Evolutionary conservation across 2,113 vertebrate genomes (phyloP).

Genomic region (Nematolebias whitei): DNA sequence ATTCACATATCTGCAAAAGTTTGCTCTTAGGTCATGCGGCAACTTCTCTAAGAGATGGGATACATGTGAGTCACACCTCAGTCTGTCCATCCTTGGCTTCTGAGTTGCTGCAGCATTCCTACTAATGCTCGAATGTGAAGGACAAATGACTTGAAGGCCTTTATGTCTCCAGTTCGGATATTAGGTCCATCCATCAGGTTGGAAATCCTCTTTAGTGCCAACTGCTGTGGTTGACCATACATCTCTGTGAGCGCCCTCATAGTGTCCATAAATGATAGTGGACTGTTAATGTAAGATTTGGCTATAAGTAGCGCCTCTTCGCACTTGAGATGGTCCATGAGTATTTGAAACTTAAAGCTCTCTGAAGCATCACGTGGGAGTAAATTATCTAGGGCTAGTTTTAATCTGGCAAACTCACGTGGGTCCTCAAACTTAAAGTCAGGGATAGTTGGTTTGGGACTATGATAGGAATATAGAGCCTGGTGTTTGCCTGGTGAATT

Average conservation of each 20-base stretch:
- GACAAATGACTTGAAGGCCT: not conserved
- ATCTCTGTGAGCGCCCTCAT: conserved; percentile 2
- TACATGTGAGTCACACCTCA: not conserved
- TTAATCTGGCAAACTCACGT: not conserved
- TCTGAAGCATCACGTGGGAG: no score
- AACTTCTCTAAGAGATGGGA: not conserved
- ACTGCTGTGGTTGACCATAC: conserved; percentile 1
- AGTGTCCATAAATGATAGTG: not conserved
- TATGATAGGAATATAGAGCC: not conserved
- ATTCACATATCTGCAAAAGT: not conserved
- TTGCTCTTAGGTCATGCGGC: no score
- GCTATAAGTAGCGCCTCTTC: not conserved
- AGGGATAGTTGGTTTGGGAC: not conserved
- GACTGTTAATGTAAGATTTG: no score
- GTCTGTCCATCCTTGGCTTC: no score
- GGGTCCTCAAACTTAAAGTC: not conserved
- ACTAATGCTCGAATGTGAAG: not conserved
- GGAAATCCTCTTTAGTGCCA: not conserved
- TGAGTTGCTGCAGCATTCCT: not conserved
- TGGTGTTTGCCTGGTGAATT: not conserved
- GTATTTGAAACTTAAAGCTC: not conserved
- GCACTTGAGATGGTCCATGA: not conserved
- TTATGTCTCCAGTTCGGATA: not conserved
- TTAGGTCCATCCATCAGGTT: not conserved
- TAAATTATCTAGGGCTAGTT: not conserved